Evolutionary conservation across 1,140 invertebrate genomes (phyloP), one percentile per base, ranked within the genome.

Genomic region (Zaprionus taronus): DNA sequence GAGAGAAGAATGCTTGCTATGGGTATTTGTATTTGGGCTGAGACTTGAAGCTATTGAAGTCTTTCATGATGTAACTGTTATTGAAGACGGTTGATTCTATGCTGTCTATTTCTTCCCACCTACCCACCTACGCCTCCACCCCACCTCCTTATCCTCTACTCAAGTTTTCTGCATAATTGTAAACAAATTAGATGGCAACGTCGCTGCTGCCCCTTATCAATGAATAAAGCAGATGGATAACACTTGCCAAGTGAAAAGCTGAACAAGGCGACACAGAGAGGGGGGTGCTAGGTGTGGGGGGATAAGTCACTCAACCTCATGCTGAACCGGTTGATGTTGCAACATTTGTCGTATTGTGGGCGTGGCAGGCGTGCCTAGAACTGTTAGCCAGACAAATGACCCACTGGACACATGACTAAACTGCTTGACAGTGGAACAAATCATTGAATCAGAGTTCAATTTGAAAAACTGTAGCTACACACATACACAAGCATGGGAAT

Each of bases 361-460:
- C 63, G 74, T 65, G 72, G 66, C 60, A 24, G 26, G 63, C 71
- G 53, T 24, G 28, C 5, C 47, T 60, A 69, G 44, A 75, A 65
- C 72, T 75, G 76, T 79, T 79, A 76, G 72, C 72, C 72, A 79
- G 72, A 79, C 56, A 79, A 79, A 79, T 79, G 66, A 65, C 44
- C 72, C 65, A 31, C 12, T 22, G 64, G 53, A 75, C 72, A 70
- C 47, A 65, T 78, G 65, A 64, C 56, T 65, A 61, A 73, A 74
- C 53, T 57, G 44, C 60, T 67, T 44, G 49, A 53, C 61, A 65
- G 49, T 53, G 31, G 26, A 36, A 15, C 36, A 5, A 51, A 24
- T 51, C 3, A 15, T n/a, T n/a, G 1, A 6, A 41, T 0, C 3
- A 0, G n/a, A n/a, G 47, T 34, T 6, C 34, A 47, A 20, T 49